Evolutionary conservation across 2,888 invertebrate species (phyloP), one percentile per base, ranked within the genome.

Genomic region (Ochlodes sylvanus): DNA sequence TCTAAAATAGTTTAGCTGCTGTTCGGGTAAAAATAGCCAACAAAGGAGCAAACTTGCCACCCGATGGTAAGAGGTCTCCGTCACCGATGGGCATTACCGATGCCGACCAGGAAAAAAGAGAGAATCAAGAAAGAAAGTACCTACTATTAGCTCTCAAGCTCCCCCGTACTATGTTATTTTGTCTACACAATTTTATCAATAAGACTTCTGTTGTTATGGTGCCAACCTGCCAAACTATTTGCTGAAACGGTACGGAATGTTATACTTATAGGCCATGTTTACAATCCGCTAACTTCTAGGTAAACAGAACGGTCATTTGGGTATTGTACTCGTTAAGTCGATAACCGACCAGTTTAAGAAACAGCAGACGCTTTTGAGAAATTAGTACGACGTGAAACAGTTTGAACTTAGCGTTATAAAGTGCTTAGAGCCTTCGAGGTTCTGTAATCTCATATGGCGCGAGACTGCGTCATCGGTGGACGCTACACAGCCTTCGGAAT

Each of bases 231-330:
- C 21, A 52, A 38, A 34, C 27, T 5, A 27, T 27, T 27, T 5
- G 32, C 50, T 19, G 50, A 58, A 58, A 65, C 58, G 38, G 50
- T 32, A 47, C 14, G 21, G 21, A 19, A 55, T 38, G 38, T 66
- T 63, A 9, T 34, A 32, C 32, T 5, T 34, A 10, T 66, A 71
- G 71, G 61, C 19, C 61, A 62, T 62, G 61, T 68, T 62, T 68
- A 61, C 62, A 44, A 73, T 72, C 73, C 74, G 81, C 81, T 84
- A 83, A 86, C 78, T 81, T 84, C 77, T 74, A 75, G 72, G 84
- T 87, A 89, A 89, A 89, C 84, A 87, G 81, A 85, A 81, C 82
- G 76, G 72, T 76, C 79, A 84, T 87, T 83, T 81, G 78, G 81
- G 82, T 87, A 83, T 81, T 81, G 79, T 71, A 76, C 75, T 71